A percentile compares a stretch with the other conserved stretches of the same genome.
phyloP scores from a whole-genome alignment of 2,113 vertebrate genomes.

The Heliornis fulica region DNA sequence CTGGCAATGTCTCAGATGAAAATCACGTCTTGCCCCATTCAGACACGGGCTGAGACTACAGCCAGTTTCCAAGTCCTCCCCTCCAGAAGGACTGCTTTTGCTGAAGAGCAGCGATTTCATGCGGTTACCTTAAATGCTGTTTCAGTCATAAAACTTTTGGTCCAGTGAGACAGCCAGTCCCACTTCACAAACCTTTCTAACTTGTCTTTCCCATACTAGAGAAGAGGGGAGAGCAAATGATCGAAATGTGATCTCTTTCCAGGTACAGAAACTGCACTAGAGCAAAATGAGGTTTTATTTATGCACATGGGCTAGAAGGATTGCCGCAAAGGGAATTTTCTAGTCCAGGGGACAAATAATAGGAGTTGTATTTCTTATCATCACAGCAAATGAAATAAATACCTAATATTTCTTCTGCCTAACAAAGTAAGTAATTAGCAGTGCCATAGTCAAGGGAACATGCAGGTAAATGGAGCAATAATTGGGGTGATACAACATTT shows the following conservation, averaged over 20 bases:
- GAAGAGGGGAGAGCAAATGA: background rate
- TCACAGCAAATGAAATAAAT: constrained; percentile 52
- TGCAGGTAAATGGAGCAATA: constrained; percentile 57
- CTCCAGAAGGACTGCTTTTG: background rate
- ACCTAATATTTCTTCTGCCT: constrained; percentile 20
- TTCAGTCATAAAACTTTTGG: background rate
- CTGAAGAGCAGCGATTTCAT: background rate
- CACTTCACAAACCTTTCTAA: background rate
- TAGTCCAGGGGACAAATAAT: constrained; percentile 12
- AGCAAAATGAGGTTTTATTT: background rate
- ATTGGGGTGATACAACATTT: constrained; percentile 65
- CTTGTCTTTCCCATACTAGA: background rate
- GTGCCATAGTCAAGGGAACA: constrained; percentile 44
- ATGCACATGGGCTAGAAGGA: background rate
- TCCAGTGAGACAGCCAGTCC: background rate
- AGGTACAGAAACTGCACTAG: background rate
- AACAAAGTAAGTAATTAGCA: constrained; percentile 58
- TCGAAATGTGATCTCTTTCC: background rate
- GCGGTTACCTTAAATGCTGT: background rate
- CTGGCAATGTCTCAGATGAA: background rate
- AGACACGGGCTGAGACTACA: background rate
- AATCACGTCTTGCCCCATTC: background rate
- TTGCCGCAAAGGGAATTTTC: background rate
- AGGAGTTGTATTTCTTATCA: constrained; percentile 35
- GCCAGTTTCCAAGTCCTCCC: background rate